Percentiles rank a stretch among this genome's conserved stretches.
Evolutionary conservation across 2,797 vertebrate species (phyloP).

Genomic region (Cyclura pinguis): DNA sequence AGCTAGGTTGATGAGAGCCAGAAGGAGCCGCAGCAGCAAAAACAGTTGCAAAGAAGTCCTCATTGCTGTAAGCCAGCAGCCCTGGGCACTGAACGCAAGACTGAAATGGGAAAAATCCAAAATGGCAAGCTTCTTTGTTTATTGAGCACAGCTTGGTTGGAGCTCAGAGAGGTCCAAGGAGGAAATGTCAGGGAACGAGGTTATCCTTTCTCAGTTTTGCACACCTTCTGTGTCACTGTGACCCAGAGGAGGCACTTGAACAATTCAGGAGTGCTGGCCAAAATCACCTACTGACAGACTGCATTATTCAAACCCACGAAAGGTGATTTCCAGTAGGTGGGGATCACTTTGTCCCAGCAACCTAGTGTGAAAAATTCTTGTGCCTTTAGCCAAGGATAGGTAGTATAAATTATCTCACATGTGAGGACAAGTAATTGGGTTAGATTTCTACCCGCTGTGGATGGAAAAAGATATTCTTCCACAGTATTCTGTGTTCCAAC

Average conservation of each 20-base stretch:
- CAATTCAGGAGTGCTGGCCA: background rate
- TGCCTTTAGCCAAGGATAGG: background rate
- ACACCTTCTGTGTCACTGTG: background rate
- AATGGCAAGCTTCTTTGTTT: background rate
- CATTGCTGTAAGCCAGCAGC: background rate
- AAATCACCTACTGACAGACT: background rate
- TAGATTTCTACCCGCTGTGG: no score
- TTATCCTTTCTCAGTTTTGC: background rate
- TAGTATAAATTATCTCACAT: no score
- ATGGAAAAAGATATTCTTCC: no score
- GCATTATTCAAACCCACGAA: background rate
- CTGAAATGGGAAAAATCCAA: background rate
- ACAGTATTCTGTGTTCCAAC: no score
- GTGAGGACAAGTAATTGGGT: no score
- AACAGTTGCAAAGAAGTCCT: background rate
- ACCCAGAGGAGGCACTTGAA: constrained; percentile 3
- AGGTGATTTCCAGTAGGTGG: background rate
- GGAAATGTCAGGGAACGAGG: background rate
- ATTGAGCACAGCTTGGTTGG: background rate
- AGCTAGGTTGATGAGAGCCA: background rate
- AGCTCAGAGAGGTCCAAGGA: no score
- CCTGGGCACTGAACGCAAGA: no score
- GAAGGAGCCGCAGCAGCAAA: background rate
- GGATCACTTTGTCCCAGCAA: background rate
- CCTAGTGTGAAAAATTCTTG: background rate